Evolutionary conservation across 2,797 vertebrate species (phyloP), one percentile per base, ranked within the genome.

Genomic region (Neopelma chrysocephalum): DNA sequence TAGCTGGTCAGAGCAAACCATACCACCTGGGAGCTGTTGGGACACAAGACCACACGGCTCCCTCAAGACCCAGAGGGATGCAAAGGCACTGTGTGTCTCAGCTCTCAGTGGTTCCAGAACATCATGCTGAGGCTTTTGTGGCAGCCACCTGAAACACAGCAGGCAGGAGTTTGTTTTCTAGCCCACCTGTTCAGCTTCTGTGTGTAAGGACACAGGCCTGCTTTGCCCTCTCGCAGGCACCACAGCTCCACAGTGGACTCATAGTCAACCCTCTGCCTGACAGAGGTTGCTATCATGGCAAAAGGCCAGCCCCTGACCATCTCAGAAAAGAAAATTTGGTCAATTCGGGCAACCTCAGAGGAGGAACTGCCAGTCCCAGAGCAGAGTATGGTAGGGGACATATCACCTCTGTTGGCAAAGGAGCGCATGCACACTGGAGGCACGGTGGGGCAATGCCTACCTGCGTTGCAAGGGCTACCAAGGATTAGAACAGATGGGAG

Each of bases 371-470:
- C 43, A 70, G 50, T 10, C 22, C 36, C 2, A 2, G 47, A 66
- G 62, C 40, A 58, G 76, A 90, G 83, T 0, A 1, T 11, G 57
- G 53, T 29, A 58, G 22, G 19, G 32, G 50, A 83, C 0, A 0
- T 43, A 56, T 3, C 3, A 4, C 29, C 0, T 56, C 27, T 5
- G 40, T 19, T 0, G 3, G 27, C 2, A 2, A 17, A 77, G 57
- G n/a, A 53, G 60, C 0, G 0, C 0, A 0, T 27, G 14, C 34
- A 38, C 0, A 1, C 47, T 0, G 0, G 18, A 53, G 87, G 54
- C 50, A 69, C 3, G 2, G 47, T 31, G 62, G 32, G 40, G 80
- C 0, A 0, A 70, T 70, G 66, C 51, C 85, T 47, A 50, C 80
- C 85, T 69, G 69, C 19, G 31, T 3, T 47, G 36, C 23, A 9